A percentile compares a stretch with the other conserved stretches of the same genome.
Conservation (phyloP, 2,888 invertebrate genomes). For the Peribatodes rhomboidaria region DNA sequence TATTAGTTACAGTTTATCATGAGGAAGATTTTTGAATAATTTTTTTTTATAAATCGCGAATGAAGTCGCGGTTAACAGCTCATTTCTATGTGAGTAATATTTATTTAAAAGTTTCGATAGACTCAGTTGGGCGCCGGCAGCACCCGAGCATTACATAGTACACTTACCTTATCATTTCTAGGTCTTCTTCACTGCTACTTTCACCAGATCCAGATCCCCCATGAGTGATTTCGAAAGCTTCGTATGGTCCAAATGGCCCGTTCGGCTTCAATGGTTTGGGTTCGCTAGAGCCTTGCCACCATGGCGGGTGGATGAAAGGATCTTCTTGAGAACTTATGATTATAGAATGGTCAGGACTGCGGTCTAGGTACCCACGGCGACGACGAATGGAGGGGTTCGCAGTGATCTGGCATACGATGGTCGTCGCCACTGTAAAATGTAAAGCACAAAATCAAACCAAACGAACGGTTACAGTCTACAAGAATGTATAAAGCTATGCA, state of each 20-base stretch:
- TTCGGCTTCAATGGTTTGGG: background rate
- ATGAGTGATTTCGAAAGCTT: background rate
- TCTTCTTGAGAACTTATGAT: background rate
- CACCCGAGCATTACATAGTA: background rate
- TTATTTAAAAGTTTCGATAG: too few relatives aligned
- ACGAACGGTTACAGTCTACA: background rate
- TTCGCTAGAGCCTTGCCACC: background rate
- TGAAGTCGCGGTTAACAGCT: too few relatives aligned
- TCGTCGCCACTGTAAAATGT: constrained; percentile 13
- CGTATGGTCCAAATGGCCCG: background rate
- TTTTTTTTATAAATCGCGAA: too few relatives aligned
- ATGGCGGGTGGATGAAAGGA: constrained; percentile 3
- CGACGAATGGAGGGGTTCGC: background rate
- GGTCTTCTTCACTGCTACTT: background rate
- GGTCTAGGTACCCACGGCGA: background rate
- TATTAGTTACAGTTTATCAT: too few relatives aligned
- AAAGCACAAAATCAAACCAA: background rate
- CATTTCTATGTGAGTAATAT: too few relatives aligned
- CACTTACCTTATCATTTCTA: background rate
- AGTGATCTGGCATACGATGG: constrained; percentile 4
- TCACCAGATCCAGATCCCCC: background rate
- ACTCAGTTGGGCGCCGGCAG: too few relatives aligned
- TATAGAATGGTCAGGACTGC: background rate
- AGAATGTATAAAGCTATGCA: too few relatives aligned
- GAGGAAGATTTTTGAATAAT: too few relatives aligned